Percentiles rank a stretch among this genome's conserved stretches.
phyloP scores from a whole-genome alignment of 2,797 vertebrate genomes.

The Rhinella marina region DNA sequence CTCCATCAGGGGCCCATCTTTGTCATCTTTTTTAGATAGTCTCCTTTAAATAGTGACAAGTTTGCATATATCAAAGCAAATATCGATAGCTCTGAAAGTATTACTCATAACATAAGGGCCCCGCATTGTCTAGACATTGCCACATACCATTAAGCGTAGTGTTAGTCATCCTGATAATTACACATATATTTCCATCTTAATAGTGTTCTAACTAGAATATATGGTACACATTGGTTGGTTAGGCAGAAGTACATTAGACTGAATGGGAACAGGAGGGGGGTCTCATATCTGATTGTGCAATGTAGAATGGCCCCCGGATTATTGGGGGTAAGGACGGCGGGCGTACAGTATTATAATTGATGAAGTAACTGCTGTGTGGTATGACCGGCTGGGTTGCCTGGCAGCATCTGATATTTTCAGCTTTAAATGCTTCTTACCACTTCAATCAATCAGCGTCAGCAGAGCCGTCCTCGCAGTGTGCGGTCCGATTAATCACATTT shows the following conservation, averaged over 20 bases:
- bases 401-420: conserved; percentile 18
- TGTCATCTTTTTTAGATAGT: not conserved
- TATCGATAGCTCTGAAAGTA: not conserved
- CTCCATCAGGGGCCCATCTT: too few relatives aligned
- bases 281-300: not conserved
- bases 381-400: not conserved
- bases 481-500: conserved; percentile 50
- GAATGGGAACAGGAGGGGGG: not conserved
- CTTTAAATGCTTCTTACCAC: conserved; percentile 1
- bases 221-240: not conserved
- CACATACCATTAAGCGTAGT: not conserved
- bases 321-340: not conserved
- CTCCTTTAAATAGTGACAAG: not conserved
- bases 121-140: not conserved
- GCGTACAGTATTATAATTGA: not conserved
- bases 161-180: not conserved
- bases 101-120: not conserved
- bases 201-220: not conserved
- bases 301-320: not conserved
- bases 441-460: conserved; percentile 43
- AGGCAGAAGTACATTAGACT: not conserved
- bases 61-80: not conserved
- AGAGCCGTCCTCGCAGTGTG: conserved; percentile 9
- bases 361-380: not conserved
- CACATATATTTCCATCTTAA: not conserved